Base-by-base conservation (phyloP, 2,888 invertebrate species). In the Agrilus biguttatus region DNA sequence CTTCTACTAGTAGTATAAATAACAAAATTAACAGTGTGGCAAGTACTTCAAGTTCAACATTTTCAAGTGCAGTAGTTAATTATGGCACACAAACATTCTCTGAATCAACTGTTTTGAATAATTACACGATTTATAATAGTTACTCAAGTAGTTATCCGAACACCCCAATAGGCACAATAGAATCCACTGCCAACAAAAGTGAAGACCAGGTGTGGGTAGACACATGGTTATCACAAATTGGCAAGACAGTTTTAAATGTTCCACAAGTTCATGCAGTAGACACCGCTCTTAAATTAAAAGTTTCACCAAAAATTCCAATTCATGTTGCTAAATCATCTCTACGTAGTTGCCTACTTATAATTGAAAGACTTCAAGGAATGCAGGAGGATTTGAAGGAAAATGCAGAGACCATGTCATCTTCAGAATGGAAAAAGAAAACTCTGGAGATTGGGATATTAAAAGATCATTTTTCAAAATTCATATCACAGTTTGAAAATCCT, bases 391-490 rank as follows among this genome's bases (percentile, higher is more conserved):
- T 81, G 39, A 58, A 62, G 36, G 58, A 65, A 5, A 69, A 73
- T 46, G 58, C 70, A 1, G 55, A 64, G 36, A 60, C 57, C 8
- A 58, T 76, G 45, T 59, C 72, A 0, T 69, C 74, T 12, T 58
- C 61, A 5, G 71, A 76, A 50, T 82, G 80, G 80, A 65, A 61
- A 38, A 53, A 58, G 8, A 68, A 67, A 45, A 60, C 74, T n/a
- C 51, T 65, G n/a, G 63, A 69, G 50, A 69, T 77, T 39, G 66
- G 72, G 32, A 51, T 53, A 28, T 62, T 71, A 12, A 75, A 75
- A 61, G 60, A 59, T 37, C 54, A 68, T 45, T 68, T 78, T 14
- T 59, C 65, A 12, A 58, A 62, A 42, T 51, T 59, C 6, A 54
- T 74, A 44, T 48, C 60, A 8, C 57, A 57, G 21, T 59, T 67